Evolutionary conservation across 2,888 invertebrate species (phyloP), one percentile per base, ranked within the genome.

Genomic region (Stictocephala bisonia): DNA sequence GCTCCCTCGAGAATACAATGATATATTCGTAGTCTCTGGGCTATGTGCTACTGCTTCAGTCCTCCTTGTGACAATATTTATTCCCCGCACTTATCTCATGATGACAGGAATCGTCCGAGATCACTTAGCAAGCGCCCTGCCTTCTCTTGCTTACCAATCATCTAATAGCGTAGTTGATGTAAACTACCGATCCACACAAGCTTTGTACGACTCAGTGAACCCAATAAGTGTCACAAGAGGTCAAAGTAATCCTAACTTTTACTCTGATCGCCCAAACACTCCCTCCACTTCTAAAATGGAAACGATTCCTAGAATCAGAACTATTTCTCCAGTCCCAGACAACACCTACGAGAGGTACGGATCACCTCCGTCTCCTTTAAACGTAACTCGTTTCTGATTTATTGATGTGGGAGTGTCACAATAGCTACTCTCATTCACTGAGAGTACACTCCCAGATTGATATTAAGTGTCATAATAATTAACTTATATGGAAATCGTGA

Each of bases 81-180:
- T 91, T 80, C 91, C 91, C 0, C 85, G 91, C 66, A 90, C 90
- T 0, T 91, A 91, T 79, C 85, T 90, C 72, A 91, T 91, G 86
- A 87, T 89, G 3, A 87, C 88, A 1, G 87, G 90, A 26, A 86
- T 89, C 24, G 88, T 89, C 20, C 85, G 89, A 20, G 88, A 89
- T 50, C 88, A 89, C 77, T 77, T 83, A n/a, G 81, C 82, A 13
- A 80, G 81, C 67, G 81, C 82, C 11, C 75, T 83, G 58, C 82
- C 83, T 0, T 77, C 81, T 13, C 64, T 81, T 24, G 78, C 78
- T 9, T 77, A 79, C 50, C 72, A 74, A 15, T 75, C 78, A 22
- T 74, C 60, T 50, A 77, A 77, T n/a, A 80, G 79, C 74, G 81
- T 84, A 9, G 80, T 85, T 80, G 85, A 86, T 79, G 82, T 85